A percentile compares a stretch with the other conserved stretches of the same genome.
Evolutionary conservation across 2,113 vertebrate genomes (phyloP).

Genomic region (Thamnophis sirtalis): DNA sequence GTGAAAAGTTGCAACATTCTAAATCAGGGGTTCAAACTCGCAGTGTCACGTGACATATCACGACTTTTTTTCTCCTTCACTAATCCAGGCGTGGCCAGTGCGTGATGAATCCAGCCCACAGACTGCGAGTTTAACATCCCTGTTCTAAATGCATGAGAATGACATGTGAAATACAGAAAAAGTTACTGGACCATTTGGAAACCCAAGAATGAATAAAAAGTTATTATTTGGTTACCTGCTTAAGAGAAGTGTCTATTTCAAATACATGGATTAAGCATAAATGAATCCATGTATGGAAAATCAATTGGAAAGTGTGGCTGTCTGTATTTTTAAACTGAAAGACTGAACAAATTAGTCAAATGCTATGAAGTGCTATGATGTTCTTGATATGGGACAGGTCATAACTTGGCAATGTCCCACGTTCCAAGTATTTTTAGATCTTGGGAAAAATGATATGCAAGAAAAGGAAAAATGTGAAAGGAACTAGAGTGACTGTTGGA

Average conservation of each 20-base stretch:
- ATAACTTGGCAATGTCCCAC: not conserved
- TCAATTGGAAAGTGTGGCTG: not conserved
- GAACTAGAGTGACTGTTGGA: not conserved
- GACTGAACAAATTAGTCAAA: not conserved
- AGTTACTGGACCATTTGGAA: not conserved
- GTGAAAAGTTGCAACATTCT: not conserved
- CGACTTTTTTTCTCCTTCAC: too few relatives aligned
- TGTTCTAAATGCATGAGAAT: not conserved
- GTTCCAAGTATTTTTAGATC: too few relatives aligned
- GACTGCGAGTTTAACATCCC: too few relatives aligned
- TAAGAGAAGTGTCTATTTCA: not conserved
- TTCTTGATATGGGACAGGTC: not conserved
- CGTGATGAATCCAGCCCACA: too few relatives aligned
- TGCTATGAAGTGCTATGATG: not conserved
- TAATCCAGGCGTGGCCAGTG: too few relatives aligned
- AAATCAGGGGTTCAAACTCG: too few relatives aligned
- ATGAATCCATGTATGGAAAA: not conserved
- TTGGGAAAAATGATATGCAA: too few relatives aligned
- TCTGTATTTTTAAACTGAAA: not conserved
- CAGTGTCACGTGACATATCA: too few relatives aligned
- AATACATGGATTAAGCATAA: not conserved
- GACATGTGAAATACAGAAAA: not conserved
- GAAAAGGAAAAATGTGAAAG: too few relatives aligned
- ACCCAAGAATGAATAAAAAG: not conserved
- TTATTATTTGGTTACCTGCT: not conserved